These are phyloP conservation scores for Conchocele bisecta DNA, from an alignment of 2,888 invertebrate species.

Conservation along the genomic window DNA sequence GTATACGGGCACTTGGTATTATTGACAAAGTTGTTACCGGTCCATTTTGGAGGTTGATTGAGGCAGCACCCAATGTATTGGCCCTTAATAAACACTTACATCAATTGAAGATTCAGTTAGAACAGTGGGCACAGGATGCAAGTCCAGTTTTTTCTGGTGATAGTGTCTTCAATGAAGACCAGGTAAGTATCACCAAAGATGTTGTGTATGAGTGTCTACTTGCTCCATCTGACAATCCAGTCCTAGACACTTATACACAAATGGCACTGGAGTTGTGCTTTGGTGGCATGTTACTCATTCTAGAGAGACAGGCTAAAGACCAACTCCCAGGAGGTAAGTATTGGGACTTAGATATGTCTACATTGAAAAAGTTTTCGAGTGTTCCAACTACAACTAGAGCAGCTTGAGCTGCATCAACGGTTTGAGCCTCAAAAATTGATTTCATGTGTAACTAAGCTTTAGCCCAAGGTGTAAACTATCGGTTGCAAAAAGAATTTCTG, in stretches of 20 bases:
- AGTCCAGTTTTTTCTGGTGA: slow-evolving; percentile 23
- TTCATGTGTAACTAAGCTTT: too few relatives aligned
- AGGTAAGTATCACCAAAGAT: slow-evolving; percentile 4
- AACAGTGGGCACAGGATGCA: slow-evolving; percentile 22
- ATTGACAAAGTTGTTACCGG: slow-evolving; percentile 44
- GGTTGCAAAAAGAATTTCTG: too few relatives aligned
- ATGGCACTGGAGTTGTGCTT: slow-evolving; percentile 29
- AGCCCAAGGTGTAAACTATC: too few relatives aligned
- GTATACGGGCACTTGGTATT: slow-evolving; percentile 28
- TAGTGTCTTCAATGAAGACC: slow-evolving; percentile 19
- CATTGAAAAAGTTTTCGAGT: neutral
- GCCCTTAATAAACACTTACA: slow-evolving; percentile 18
- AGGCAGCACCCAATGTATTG: slow-evolving; percentile 7
- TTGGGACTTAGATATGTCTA: neutral
- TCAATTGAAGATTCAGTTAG: slow-evolving; percentile 11
- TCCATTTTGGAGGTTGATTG: slow-evolving; percentile 36
- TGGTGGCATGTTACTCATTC: slow-evolving; percentile 33
- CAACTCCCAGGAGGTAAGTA: slow-evolving; percentile 41
- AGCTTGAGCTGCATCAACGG: too few relatives aligned
- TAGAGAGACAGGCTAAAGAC: slow-evolving; percentile 42
- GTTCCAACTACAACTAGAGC: too few relatives aligned
- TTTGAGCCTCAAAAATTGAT: too few relatives aligned
- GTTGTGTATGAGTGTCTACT: slow-evolving; percentile 9
- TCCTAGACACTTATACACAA: slow-evolving; percentile 32
- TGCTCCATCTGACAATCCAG: slow-evolving; percentile 6